Conservation (phyloP, 2,113 vertebrate species). For the Poicephalus meyeri region DNA sequence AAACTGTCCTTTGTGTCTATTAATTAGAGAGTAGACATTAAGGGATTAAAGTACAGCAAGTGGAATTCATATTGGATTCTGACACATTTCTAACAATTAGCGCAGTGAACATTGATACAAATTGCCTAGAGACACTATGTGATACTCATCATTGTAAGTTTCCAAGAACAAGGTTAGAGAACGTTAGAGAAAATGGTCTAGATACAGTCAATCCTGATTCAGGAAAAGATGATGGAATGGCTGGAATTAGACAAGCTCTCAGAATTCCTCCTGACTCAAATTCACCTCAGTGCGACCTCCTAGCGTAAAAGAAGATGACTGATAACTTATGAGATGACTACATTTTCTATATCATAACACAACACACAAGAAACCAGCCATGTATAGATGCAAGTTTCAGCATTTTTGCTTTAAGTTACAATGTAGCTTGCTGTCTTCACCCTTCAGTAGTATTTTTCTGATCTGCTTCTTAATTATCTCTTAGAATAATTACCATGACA, state of each 20-base stretch:
- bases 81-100: not conserved
- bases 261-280: not conserved
- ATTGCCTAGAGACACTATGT: not conserved
- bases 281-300: not conserved
- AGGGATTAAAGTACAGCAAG: not conserved
- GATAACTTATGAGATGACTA: not conserved
- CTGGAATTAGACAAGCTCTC: not conserved
- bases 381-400: not conserved
- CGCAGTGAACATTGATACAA: not conserved
- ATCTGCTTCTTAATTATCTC: conserved; percentile 4
- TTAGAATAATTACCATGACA: not conserved
- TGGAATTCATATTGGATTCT: not conserved
- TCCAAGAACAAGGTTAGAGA: not conserved
- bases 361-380: not conserved
- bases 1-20: not conserved
- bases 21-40: not conserved
- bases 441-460: not conserved
- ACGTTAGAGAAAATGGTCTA: not conserved
- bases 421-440: not conserved
- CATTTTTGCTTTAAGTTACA: not conserved
- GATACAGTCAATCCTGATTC: not conserved
- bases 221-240: not conserved
- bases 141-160: not conserved
- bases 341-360: not conserved
- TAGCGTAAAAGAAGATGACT: not conserved